Evolutionary conservation across 2,888 invertebrate genomes (phyloP).

Genomic region (Dasypogon diadema): DNA sequence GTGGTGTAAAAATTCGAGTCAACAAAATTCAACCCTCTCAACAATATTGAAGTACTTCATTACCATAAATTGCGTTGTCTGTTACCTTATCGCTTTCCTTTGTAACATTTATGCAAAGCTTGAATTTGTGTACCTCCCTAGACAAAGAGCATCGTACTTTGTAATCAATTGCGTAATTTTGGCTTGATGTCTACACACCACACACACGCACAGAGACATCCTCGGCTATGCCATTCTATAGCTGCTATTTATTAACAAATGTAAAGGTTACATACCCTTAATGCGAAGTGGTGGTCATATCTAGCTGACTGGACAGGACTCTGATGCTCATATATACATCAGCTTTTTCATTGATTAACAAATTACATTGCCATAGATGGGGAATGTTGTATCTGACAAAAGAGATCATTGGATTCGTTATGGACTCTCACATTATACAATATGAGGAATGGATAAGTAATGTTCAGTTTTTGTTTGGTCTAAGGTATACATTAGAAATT

Average conservation of each 20-base stretch:
- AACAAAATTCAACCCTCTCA: background rate
- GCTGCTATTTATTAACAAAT: constrained; percentile 33
- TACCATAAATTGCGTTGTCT: constrained; percentile 35
- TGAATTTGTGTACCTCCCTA: constrained; percentile 7
- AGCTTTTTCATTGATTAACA: constrained; percentile 19
- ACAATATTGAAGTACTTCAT: constrained; percentile 6
- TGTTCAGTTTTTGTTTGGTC: no score
- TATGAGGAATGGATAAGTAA: no score
- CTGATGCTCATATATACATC: constrained; percentile 7
- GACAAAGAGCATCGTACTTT: constrained; percentile 13
- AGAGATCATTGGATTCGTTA: no score
- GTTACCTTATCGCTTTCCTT: constrained; percentile 4
- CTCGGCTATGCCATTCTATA: background rate
- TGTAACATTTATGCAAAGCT: constrained; percentile 22
- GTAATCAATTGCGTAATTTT: constrained; percentile 42
- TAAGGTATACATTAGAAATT: no score
- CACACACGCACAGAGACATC: background rate
- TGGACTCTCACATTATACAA: no score
- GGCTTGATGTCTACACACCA: background rate
- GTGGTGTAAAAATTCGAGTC: no score
- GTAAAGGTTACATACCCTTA: constrained; percentile 30
- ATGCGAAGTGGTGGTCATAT: background rate
- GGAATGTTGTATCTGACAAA: no score
- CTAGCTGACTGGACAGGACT: background rate
- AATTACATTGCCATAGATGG: background rate